A percentile compares a stretch with the other conserved stretches of the same genome.
Conservation (phyloP, 2,113 vertebrate genomes). For the Terrapene triunguis region DNA sequence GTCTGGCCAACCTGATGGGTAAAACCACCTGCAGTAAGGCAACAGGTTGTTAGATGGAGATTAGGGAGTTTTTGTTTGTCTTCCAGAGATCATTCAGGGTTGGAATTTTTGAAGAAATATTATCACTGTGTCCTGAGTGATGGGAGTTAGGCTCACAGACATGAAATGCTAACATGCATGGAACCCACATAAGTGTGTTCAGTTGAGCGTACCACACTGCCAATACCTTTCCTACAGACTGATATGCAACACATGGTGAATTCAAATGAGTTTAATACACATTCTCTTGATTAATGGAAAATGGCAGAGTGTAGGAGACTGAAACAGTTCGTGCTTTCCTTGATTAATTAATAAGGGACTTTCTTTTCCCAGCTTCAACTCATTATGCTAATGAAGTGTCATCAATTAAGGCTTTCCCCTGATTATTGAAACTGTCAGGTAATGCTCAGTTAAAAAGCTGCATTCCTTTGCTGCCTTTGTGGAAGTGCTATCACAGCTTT, state of each 20-base stretch:
- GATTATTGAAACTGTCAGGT: slow-evolving; percentile 87
- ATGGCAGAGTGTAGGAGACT: slow-evolving; percentile 82
- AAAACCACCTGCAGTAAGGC: slow-evolving; percentile 31
- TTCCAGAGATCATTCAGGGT: slow-evolving; percentile 42
- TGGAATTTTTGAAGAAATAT: slow-evolving; percentile 50
- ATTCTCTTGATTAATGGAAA: slow-evolving; percentile 84
- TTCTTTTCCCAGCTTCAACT: slow-evolving; percentile 84
- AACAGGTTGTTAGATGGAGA: slow-evolving; percentile 15
- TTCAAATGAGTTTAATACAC: slow-evolving; percentile 81
- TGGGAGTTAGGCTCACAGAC: slow-evolving; percentile 51
- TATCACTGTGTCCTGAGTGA: slow-evolving; percentile 59
- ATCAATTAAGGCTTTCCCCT: slow-evolving; percentile 87
- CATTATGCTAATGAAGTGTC: slow-evolving; percentile 89
- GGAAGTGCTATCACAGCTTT: slow-evolving; percentile 72
- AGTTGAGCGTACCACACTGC: slow-evolving; percentile 65
- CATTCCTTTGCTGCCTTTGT: slow-evolving; percentile 77
- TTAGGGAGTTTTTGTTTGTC: slow-evolving; percentile 37
- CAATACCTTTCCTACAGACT: slow-evolving; percentile 70
- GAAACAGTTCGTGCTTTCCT: slow-evolving; percentile 83
- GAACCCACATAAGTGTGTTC: slow-evolving; percentile 59
- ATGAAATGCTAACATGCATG: slow-evolving; percentile 49
- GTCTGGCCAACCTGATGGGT: neutral
- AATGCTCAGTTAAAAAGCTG: slow-evolving; percentile 76
- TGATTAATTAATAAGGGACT: slow-evolving; percentile 88
- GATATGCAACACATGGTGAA: slow-evolving; percentile 71